These are phyloP conservation scores for Cyrtonyx montezumae DNA, from an alignment of 2,113 vertebrate species.

Conservation along the genomic window DNA sequence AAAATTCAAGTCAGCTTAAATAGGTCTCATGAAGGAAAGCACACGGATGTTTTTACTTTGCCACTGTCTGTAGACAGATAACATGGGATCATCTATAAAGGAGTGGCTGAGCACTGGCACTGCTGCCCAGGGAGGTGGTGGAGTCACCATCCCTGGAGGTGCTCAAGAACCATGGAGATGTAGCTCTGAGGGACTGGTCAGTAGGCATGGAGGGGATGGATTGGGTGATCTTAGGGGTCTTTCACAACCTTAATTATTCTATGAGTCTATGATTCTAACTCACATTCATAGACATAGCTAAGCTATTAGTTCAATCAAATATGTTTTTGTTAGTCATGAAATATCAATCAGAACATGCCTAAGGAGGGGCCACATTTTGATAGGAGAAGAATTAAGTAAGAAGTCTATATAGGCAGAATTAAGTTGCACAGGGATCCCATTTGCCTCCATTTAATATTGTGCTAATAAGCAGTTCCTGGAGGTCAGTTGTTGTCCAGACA, in stretches of 20 bases:
- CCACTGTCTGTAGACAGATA: background rate
- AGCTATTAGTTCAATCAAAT: background rate
- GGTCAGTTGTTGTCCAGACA: background rate
- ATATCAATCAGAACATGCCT: rapidly evolving
- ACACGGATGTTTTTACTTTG: background rate
- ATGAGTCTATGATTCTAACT: background rate
- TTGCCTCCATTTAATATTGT: background rate
- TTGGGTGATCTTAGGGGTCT: too few relatives aligned
- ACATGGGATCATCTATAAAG: too few relatives aligned
- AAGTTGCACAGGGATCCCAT: background rate
- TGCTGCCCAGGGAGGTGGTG: too few relatives aligned
- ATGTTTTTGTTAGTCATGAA: background rate
- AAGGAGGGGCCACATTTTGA: background rate
- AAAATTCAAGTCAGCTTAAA: background rate
- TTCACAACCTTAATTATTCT: too few relatives aligned
- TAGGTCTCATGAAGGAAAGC: background rate
- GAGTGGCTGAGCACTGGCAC: too few relatives aligned
- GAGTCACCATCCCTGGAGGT: too few relatives aligned
- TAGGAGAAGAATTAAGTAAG: background rate
- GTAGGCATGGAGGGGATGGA: too few relatives aligned
- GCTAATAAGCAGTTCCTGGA: background rate
- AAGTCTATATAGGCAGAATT: background rate
- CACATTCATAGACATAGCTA: background rate
- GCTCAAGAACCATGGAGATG: too few relatives aligned
- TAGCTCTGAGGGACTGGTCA: too few relatives aligned